phyloP scores from a whole-genome alignment of 53 echinoderm and acorn worm species.

The Apostichopus leukothele region DNA sequence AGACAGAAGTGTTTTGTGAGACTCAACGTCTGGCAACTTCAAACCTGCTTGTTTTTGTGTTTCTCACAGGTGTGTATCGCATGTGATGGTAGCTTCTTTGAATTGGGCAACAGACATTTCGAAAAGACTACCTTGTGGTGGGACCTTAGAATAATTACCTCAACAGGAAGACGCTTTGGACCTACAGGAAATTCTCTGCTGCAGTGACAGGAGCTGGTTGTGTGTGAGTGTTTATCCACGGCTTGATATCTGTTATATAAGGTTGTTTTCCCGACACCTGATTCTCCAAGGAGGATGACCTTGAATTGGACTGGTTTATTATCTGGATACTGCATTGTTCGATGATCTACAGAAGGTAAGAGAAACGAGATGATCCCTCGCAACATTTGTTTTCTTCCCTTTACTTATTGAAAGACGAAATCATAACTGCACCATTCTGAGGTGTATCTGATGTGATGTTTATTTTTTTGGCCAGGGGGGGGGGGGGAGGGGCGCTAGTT shows the following conservation, averaged over 20 bases:
- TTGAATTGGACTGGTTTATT: constrained; percentile 64
- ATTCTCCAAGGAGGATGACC: constrained; percentile 87
- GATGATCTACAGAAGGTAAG: neutral
- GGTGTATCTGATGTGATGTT: no score
- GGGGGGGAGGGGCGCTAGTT: no score
- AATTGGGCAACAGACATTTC: no score
- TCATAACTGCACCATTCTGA: no score
- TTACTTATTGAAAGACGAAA: no score
- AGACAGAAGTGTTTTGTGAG: no score
- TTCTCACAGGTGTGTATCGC: neutral
- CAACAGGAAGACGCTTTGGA: constrained; percentile 63
- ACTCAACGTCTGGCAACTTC: no score
- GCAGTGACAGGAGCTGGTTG: constrained; percentile 69
- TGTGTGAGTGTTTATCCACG: constrained; percentile 66
- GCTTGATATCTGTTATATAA: constrained; percentile 80
- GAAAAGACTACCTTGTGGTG: no score
- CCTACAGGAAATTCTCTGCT: constrained; percentile 79
- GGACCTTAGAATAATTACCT: constrained; percentile 55
- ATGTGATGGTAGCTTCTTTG: no score
- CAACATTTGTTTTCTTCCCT: no score
- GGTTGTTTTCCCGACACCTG: constrained; percentile 92
- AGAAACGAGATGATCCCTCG: neutral
- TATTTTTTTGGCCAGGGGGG: no score
- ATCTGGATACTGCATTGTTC: constrained; percentile 76
- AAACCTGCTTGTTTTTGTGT: no score